Evolutionary conservation across 2,797 vertebrate species (phyloP), one percentile per base, ranked within the genome.

Genomic region (Eurystomus glaucurus): DNA sequence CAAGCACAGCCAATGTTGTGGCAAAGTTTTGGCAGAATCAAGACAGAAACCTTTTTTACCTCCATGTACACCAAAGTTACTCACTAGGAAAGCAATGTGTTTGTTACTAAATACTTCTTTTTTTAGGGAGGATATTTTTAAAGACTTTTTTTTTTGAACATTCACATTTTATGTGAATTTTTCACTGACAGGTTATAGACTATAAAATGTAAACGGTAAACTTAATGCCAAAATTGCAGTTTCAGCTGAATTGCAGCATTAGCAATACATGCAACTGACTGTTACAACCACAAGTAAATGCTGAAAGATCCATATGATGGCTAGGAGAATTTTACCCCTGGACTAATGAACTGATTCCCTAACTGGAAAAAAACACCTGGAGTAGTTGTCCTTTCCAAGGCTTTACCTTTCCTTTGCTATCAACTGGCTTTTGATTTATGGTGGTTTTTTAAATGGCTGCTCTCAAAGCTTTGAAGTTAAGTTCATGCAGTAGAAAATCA

Each of bases 311-410:
- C 6, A 10, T 55, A 10, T 22, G 14, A 76, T 64, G 23, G 21
- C 29, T 86, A 16, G 12, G 74, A 76, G 25, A 79, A 52, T 77
- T 85, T 94, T 85, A 35, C 71, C 50, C 25, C 75, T 88, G 69
- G 77, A 65, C 58, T 83, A 52, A 60, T 60, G 55, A 33, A 57
- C 55, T 57, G 55, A 57, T 57, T 20, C n/a, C n/a, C 55, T 57
- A 95, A 52, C 5, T 43, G 74, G 87, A 90, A 77, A 21, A 58
- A 83, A 96, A 88, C 64, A 69, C 68, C 52, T 76, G 48, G 58
- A 80, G 46, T 13, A 89, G 37, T 6, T 58, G 14, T 26, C 21
- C 25, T 70, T 84, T 86, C 64, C 46, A 41, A 31, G 43, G n/a
- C 54, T 84, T 75, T 69, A 31, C 33, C 66, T 92, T 91, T 79